phyloP scores from a whole-genome alignment of 1,140 invertebrate species.

The Drosophila auraria region DNA sequence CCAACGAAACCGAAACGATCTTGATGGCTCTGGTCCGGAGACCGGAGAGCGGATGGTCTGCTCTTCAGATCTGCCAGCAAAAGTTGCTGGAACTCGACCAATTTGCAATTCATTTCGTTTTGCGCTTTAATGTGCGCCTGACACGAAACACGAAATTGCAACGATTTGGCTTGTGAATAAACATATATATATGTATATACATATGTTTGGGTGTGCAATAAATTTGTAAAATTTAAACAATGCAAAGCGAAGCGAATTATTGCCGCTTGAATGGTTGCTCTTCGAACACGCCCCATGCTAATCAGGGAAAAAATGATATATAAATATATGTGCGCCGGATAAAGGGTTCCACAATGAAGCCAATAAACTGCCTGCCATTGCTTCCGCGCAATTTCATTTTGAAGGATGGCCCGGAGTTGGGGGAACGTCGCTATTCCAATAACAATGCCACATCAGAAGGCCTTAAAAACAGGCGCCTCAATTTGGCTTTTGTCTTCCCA shows the following conservation, averaged over 20 bases:
- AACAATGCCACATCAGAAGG: constrained; percentile 73
- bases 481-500: constrained; percentile 31
- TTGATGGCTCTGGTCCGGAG: constrained; percentile 50
- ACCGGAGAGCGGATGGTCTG: constrained; percentile 13
- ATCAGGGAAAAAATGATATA: constrained; percentile 57
- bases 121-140: constrained; percentile 59
- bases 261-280: constrained; percentile 70
- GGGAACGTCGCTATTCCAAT: constrained; percentile 61
- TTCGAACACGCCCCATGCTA: constrained; percentile 68
- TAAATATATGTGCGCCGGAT: constrained; percentile 34
- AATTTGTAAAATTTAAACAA: constrained; percentile 77
- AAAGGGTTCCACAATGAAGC: constrained; percentile 75
- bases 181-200: constrained; percentile 26
- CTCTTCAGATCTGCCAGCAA: constrained; percentile 11
- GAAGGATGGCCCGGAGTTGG: constrained; percentile 37
- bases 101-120: constrained; percentile 65
- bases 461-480: constrained; percentile 16
- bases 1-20: constrained; percentile 65
- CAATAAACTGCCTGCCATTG: constrained; percentile 76
- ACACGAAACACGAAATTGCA: constrained; percentile 53
- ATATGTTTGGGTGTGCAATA: constrained; percentile 46
- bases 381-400: constrained; percentile 79
- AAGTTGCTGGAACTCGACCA: constrained; percentile 49
- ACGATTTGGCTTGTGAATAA: constrained; percentile 45
- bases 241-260: constrained; percentile 73